Conservation (phyloP, 2,797 vertebrate species). For the Thunnus albacares region DNA sequence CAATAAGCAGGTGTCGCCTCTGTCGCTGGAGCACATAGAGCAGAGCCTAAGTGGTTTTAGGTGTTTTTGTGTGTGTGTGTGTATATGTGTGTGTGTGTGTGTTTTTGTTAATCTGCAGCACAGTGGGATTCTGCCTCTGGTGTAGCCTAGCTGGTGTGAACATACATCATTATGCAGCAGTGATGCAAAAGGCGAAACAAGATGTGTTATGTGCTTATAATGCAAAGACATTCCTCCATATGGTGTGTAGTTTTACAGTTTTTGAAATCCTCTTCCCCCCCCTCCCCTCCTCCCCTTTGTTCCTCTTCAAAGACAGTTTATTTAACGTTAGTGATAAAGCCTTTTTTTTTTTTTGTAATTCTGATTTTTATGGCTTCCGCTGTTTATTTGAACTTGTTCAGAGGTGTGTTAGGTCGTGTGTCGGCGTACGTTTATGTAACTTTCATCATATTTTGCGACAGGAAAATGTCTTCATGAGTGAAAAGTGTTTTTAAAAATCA, state of each 20-base stretch:
- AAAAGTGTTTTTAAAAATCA: conserved; percentile 9
- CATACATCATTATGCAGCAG: conserved; percentile 85
- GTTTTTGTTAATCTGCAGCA: conserved; percentile 82
- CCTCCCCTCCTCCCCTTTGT: conserved; percentile 60
- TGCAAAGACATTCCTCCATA: conserved; percentile 80
- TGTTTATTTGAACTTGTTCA: conserved; percentile 53
- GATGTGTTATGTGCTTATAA: conserved; percentile 80
- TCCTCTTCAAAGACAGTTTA: conserved; percentile 74
- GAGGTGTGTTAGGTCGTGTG: not conserved
- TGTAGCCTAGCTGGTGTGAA: conserved; percentile 78
- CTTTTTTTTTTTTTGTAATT: conserved; percentile 37
- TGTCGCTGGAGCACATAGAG: conserved; percentile 79
- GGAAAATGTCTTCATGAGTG: not conserved
- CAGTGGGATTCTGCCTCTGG: conserved; percentile 84
- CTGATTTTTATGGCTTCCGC: conserved; percentile 55
- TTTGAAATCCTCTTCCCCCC: conserved; percentile 34
- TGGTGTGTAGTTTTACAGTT: conserved; percentile 52
- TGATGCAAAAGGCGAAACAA: conserved; percentile 75
- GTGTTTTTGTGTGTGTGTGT: conserved; percentile 52
- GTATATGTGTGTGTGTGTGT: conserved; percentile 60
- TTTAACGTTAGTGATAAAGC: conserved; percentile 51
- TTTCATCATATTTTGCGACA: conserved; percentile 14
- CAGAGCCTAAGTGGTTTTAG: conserved; percentile 84
- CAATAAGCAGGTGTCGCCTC: conserved; percentile 86
- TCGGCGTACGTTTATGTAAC: not conserved